These are phyloP conservation scores for Portunus trituberculatus DNA, from an alignment of 1,140 invertebrate species.

Conservation along the genomic window DNA sequence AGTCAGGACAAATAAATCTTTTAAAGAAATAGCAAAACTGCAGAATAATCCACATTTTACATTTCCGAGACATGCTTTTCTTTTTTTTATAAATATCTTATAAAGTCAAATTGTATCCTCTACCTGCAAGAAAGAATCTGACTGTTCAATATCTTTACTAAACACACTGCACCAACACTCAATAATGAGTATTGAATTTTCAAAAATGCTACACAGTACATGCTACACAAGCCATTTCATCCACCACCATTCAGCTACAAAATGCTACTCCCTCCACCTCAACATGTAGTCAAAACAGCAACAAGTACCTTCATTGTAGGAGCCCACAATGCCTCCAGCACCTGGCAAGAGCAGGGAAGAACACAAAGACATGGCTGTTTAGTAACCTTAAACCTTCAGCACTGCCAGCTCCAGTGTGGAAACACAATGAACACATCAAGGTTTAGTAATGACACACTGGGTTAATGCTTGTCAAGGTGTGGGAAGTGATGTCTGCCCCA, in stretches of 20 bases:
- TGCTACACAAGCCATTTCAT: not conserved
- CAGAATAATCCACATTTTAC: not conserved
- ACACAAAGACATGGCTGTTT: not conserved
- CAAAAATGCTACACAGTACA: not conserved
- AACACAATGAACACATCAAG: not conserved
- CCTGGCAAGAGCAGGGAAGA: constrained; percentile 66
- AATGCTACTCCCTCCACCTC: not conserved
- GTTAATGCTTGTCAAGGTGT: not conserved
- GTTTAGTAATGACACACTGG: not conserved
- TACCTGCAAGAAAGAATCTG: not conserved
- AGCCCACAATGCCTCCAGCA: constrained; percentile 77
- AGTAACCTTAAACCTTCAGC: not conserved
- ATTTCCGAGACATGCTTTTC: not conserved
- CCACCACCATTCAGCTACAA: not conserved
- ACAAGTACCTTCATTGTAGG: constrained; percentile 76
- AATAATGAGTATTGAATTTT: not conserved
- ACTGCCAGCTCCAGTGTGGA: not conserved
- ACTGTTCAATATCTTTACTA: not conserved
- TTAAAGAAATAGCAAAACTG: not conserved
- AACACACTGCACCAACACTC: not conserved
- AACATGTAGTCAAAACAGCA: constrained; percentile 26
- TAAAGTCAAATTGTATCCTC: not conserved
- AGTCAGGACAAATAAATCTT: not conserved
- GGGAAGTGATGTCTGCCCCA: no score
- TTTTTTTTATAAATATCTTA: no score